Percentiles rank a stretch among this genome's conserved stretches.
Evolutionary conservation across 2,113 vertebrate genomes (phyloP).

Genomic region (Malurus elegans): DNA sequence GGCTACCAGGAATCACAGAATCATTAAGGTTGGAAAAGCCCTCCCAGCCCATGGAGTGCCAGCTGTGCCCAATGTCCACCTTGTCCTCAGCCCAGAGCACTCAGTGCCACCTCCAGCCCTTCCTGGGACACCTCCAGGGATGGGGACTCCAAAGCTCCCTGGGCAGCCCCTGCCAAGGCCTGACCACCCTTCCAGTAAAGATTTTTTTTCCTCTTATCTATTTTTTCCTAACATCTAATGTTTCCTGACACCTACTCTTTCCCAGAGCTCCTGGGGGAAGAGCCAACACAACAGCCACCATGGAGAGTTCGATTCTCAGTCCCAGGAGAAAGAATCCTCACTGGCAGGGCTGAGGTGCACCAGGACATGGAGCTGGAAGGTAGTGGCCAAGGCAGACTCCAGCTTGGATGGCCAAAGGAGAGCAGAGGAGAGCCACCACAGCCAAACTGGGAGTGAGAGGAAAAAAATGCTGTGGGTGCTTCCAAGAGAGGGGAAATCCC

Average conservation of each 20-base stretch:
- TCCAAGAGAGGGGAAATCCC: not conserved
- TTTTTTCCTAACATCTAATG: not conserved
- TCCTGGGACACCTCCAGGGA: not conserved
- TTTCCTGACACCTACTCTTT: not conserved
- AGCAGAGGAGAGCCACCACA: not conserved
- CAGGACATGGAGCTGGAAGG: not conserved
- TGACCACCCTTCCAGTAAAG: not conserved
- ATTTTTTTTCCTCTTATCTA: not conserved
- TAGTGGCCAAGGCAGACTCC: not conserved
- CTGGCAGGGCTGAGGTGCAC: not conserved
- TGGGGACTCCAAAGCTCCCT: not conserved
- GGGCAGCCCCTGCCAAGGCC: not conserved
- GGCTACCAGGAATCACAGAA: not conserved
- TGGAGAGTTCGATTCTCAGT: not conserved
- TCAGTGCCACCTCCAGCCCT: not conserved
- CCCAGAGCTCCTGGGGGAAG: not conserved
- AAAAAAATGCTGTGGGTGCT: not conserved
- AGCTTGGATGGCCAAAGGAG: not conserved
- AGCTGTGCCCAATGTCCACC: not conserved
- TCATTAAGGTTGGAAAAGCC: accelerated
- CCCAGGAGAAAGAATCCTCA: not conserved
- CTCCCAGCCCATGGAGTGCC: accelerated
- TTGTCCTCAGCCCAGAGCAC: not conserved
- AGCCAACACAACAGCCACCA: not conserved
- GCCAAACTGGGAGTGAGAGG: not conserved